Evolutionary conservation across 2,113 vertebrate genomes (phyloP), one percentile per base, ranked within the genome.

Genomic region (Melospiza georgiana): DNA sequence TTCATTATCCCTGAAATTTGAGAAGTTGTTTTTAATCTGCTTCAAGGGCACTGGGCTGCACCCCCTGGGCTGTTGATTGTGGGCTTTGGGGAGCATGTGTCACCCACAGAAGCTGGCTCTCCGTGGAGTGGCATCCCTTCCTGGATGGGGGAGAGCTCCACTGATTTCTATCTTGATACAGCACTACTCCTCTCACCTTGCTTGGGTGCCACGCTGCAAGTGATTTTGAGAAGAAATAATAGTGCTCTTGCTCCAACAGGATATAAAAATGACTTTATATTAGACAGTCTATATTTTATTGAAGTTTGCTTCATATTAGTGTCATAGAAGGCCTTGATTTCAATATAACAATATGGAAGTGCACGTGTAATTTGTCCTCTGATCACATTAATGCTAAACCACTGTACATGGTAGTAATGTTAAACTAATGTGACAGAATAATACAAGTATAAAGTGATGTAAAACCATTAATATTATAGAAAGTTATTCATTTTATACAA

Each of bases 361-460:
- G 80, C 90, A 84, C 78, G 3, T 94, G 88, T 97, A 97, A 97
- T 97, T 97, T 97, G 96, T 96, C 88, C 94, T 96, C 92, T 96
- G 94, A 95, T 96, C 92, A 83, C 94, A 94, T 97, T 95, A 97
- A 96, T 96, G 93, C 90, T 93, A 87, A 97, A 91, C 93, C 94
- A 78, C 79, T 83, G 79, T 96, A 94, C 96, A 77, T 63, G 90
- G 94, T 95, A 88, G 90, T 89, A 94, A 94, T 92, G 95, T 97
- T 97, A 97, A 96, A 96, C 90, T 93, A 94, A 96, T 96, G 90
- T 97, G 97, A 97, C 96, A 97, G 97, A 93, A 92, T 80, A 87
- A 97, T 96, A 84, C 76, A 92, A 93, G 95, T 59, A 49, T 95
- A 92, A 97, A 95, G 94, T 86, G 92, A 96, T 95, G 90, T 96